Evolutionary conservation across 2,888 invertebrate species (phyloP), one percentile per base, ranked within the genome.

Genomic region (Zele albiditarsus): DNA sequence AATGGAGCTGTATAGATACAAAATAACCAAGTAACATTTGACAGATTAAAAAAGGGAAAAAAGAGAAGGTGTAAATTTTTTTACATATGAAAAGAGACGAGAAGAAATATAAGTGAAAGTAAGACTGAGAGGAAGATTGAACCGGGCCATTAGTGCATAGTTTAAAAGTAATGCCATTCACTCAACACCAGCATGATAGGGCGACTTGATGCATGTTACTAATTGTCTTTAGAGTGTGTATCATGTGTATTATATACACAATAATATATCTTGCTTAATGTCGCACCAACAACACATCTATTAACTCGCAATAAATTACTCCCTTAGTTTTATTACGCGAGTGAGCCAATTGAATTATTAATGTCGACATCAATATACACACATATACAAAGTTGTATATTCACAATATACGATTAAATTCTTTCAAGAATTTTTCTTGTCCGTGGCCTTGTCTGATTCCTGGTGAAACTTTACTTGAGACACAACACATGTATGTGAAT

Each of bases 371-470:
- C 20, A 5, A 53, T 20, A 20, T 20, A 20, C 53, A 20, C 20
- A 53, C 63, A 65, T 65, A 57, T 62, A 42, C 2, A 20, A 8
- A 53, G 20, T 67, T 42, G 49, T 71, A 60, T 25, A 68, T 28
- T 20, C n/a, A 75, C 75, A 72, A 75, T 68, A 71, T 53, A 23
- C 68, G 71, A 75, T 75, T 75, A 75, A 74, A 73, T 71, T 66
- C 71, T 65, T 23, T 31, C n/a, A 63, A 65, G 46, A 63, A 28
- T 60, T 72, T 71, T 71, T 71, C 31, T 62, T 68, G 67, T 25
- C 68, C 75, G 53, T 71, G 75, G 75, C 75, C 75, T 75, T 75
- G 75, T 71, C 66, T 53, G 53, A 71, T 68, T 71, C 75, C 38
- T 33, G 67, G 74, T 74, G 70, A 65, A 70, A 74, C 49, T 49